phyloP scores from a whole-genome alignment of 2,888 invertebrate genomes.

The Micropterix aruncella region DNA sequence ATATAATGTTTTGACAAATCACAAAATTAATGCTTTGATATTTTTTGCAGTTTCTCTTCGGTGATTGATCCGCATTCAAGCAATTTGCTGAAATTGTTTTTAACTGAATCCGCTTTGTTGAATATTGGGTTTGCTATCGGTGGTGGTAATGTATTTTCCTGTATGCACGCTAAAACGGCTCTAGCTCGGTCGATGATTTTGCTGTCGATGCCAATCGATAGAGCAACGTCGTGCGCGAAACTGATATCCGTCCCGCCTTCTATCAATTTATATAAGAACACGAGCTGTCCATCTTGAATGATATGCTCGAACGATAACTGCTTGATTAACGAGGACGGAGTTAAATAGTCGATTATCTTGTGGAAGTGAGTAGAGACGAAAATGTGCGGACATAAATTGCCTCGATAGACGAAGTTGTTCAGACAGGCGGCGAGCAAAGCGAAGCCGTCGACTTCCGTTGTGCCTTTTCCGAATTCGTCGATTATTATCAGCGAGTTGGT shows the following conservation, averaged over 20 bases:
- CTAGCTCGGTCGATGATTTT: slow-evolving; percentile 37
- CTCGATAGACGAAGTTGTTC: slow-evolving; percentile 46
- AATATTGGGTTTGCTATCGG: not conserved
- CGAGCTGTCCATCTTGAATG: slow-evolving; percentile 39
- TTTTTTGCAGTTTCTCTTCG: not conserved
- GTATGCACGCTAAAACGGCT: slow-evolving; percentile 24
- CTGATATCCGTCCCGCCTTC: slow-evolving; percentile 45
- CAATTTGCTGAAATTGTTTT: not conserved
- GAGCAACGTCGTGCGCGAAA: slow-evolving; percentile 52
- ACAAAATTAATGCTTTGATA: no score
- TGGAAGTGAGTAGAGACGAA: slow-evolving; percentile 69
- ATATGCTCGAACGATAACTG: slow-evolving; percentile 46
- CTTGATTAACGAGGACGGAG: slow-evolving; percentile 32
- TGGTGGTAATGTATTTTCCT: slow-evolving; percentile 8
- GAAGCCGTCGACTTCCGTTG: slow-evolving; percentile 60
- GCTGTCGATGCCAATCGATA: slow-evolving; percentile 38
- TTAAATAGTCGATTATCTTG: slow-evolving; percentile 43
- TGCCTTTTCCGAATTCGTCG: slow-evolving; percentile 87
- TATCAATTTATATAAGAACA: slow-evolving; percentile 51
- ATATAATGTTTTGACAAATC: no score
- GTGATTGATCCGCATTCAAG: not conserved
- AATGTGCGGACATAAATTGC: slow-evolving; percentile 52
- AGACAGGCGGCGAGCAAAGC: slow-evolving; percentile 56
- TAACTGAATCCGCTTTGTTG: not conserved
- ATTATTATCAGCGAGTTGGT: slow-evolving; percentile 59